Percentiles rank a stretch among this genome's conserved stretches.
Conservation (phyloP, 2,113 vertebrate genomes). For the Brachypteracias leptosomus region DNA sequence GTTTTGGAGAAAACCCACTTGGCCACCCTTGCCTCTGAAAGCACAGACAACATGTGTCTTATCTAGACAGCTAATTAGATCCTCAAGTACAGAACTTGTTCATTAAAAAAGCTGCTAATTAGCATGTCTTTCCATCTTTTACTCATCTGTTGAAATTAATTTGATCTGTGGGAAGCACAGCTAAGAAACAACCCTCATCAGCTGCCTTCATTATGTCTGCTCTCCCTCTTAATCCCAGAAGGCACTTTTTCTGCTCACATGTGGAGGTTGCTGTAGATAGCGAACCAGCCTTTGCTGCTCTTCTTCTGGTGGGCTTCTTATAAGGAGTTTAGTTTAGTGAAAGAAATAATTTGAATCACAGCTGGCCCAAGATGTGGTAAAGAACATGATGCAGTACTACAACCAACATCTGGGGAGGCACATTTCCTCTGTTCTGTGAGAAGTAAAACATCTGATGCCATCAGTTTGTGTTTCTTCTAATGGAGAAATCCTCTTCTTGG, state of each 20-base stretch:
- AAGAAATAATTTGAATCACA: background rate
- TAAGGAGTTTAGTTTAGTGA: background rate
- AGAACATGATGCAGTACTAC: background rate
- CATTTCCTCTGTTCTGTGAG: background rate
- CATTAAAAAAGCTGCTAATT: background rate
- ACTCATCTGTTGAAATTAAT: slow-evolving; percentile 17
- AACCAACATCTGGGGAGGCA: background rate
- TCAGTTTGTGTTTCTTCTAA: background rate
- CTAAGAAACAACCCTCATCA: background rate
- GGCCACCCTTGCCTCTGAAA: background rate
- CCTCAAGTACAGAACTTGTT: background rate
- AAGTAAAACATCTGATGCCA: background rate
- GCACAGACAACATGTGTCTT: background rate
- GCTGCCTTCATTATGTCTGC: background rate
- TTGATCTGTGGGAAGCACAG: background rate
- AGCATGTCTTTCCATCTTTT: slow-evolving; percentile 13
- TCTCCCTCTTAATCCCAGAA: background rate
- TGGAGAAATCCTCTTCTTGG: background rate
- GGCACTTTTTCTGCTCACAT: background rate
- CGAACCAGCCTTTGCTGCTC: background rate
- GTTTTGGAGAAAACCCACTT: background rate
- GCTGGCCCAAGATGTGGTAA: background rate
- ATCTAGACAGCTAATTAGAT: background rate
- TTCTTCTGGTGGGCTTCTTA: background rate
- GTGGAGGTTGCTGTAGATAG: background rate